phyloP scores from a whole-genome alignment of 2,797 vertebrate genomes.

The Myiotriccus ornatus region DNA sequence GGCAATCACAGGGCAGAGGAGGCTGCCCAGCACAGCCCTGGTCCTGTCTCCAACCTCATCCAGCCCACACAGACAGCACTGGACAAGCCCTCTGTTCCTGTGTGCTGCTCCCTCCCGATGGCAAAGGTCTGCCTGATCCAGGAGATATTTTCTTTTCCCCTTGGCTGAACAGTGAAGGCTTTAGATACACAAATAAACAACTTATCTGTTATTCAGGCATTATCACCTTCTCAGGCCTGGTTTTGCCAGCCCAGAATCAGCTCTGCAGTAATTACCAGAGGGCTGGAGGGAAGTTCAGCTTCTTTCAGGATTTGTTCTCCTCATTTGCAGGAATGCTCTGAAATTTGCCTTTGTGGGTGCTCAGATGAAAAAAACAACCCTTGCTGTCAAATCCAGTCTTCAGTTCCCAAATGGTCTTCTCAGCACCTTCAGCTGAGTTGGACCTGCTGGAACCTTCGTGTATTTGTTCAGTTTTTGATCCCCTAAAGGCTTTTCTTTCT shows the following conservation, averaged over 20 bases:
- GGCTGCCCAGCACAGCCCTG: neutral
- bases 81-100: neutral
- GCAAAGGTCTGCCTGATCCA: neutral
- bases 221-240: neutral
- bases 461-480: no score
- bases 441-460: neutral
- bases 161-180: neutral
- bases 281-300: neutral
- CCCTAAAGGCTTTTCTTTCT: no score
- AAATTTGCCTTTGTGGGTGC: neutral
- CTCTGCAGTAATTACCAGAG: neutral
- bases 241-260: neutral
- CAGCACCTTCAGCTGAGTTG: neutral
- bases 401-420: neutral
- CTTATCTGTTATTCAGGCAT: neutral
- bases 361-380: neutral
- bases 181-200: neutral
- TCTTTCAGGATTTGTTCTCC: neutral
- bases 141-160: neutral
- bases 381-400: neutral
- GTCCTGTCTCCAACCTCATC: neutral
- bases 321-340: neutral
- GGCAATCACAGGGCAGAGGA: neutral
- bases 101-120: neutral
- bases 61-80: neutral